Percentiles rank a stretch among this genome's conserved stretches.
Evolutionary conservation across 2,888 invertebrate genomes (phyloP).

Genomic region (Caenorhabditis sp.): DNA sequence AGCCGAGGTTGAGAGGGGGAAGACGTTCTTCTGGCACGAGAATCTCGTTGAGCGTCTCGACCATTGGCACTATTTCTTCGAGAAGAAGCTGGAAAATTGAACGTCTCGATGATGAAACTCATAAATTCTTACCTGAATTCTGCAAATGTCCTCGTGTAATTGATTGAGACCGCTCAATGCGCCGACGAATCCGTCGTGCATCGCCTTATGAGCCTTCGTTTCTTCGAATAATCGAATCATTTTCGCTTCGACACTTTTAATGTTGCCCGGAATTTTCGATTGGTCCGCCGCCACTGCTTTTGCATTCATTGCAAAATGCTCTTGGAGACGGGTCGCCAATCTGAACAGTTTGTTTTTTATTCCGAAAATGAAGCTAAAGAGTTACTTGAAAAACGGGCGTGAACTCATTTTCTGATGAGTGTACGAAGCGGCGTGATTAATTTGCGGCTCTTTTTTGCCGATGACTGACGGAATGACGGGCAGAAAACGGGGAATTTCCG

Average conservation of each 20-base stretch:
- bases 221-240: conserved; percentile 31
- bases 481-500: conserved; percentile 68
- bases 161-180: conserved; percentile 45
- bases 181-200: conserved; percentile 43
- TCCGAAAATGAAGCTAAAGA: not conserved
- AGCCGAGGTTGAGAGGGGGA: conserved; percentile 63
- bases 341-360: conserved; percentile 25
- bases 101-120: not conserved
- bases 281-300: conserved; percentile 66
- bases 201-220: conserved; percentile 27
- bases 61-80: conserved; percentile 66
- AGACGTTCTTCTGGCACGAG: conserved; percentile 70
- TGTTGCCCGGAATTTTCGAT: conserved; percentile 54
- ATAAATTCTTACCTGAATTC: conserved; percentile 52
- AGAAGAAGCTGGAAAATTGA: conserved; percentile 58
- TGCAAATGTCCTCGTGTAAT: conserved; percentile 53
- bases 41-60: conserved; percentile 72
- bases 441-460: conserved; percentile 52
- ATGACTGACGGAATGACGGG: conserved; percentile 64
- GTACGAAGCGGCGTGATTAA: conserved; percentile 1
- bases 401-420: conserved; percentile 51
- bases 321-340: conserved; percentile 70
- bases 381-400: conserved; percentile 57
- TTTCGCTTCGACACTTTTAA: conserved; percentile 58
- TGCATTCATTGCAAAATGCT: conserved; percentile 68